Evolutionary conservation across 2,113 vertebrate genomes (phyloP).

Genomic region (Tenrec ecaudatus): DNA sequence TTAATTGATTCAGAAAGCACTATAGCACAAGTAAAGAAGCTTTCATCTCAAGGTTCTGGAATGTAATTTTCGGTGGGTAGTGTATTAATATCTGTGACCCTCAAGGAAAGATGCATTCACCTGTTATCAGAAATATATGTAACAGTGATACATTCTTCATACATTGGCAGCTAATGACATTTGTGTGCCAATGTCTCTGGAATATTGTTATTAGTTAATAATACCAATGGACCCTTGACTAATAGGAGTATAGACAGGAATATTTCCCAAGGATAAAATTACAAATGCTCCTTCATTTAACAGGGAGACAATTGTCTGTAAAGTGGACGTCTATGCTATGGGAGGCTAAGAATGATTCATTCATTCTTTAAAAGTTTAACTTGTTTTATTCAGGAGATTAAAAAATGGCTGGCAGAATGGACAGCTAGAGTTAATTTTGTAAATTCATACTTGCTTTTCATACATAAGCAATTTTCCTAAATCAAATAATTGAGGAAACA

Average conservation of each 20-base stretch:
- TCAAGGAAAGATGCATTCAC: constrained; percentile 48
- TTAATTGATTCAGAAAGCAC: constrained; percentile 72
- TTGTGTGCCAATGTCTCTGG: constrained; percentile 64
- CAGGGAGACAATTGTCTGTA: constrained; percentile 65
- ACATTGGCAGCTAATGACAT: constrained; percentile 71
- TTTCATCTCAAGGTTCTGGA: constrained; percentile 76
- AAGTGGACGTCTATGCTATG: constrained; percentile 62
- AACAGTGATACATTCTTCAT: constrained; percentile 51
- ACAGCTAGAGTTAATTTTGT: constrained; percentile 62
- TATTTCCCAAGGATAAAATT: constrained; percentile 77
- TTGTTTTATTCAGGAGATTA: constrained; percentile 74
- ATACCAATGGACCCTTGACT: constrained; percentile 59
- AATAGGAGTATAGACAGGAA: constrained; percentile 63
- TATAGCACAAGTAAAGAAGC: constrained; percentile 77
- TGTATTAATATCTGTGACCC: constrained; percentile 79
- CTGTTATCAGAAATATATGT: constrained; percentile 76
- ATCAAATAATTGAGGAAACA: constrained; percentile 76
- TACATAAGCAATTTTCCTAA: constrained; percentile 78
- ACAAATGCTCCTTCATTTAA: constrained; percentile 75
- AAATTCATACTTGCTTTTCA: constrained; percentile 68
- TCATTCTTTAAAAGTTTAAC: constrained; percentile 75
- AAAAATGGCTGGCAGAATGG: constrained; percentile 55
- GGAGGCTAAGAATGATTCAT: constrained; percentile 79
- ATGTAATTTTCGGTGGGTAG: constrained; percentile 74
- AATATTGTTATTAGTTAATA: constrained; percentile 76